These are phyloP conservation scores for Alcedo atthis DNA, from an alignment of 2,797 vertebrate species.

Conservation along the genomic window DNA sequence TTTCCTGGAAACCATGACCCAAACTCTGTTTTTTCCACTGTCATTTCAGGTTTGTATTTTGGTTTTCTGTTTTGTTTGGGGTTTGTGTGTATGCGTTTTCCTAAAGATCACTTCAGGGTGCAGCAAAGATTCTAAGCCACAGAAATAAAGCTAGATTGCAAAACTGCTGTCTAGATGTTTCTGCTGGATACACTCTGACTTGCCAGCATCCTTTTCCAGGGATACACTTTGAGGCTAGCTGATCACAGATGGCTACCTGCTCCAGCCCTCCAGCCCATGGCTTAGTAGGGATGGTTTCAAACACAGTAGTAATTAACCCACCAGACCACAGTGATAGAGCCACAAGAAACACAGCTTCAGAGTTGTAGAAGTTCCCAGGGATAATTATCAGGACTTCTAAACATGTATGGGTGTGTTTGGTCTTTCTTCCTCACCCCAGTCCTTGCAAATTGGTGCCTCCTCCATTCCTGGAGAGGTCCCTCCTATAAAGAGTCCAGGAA, in stretches of 20 bases:
- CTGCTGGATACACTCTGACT: neutral
- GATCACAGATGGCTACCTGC: neutral
- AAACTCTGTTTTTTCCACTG: neutral
- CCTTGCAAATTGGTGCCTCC: neutral
- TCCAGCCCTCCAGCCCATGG: neutral
- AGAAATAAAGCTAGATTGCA: neutral
- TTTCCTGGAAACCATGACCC: neutral
- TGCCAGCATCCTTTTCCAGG: neutral
- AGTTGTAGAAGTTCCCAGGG: neutral
- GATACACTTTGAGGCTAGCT: neutral
- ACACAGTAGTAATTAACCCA: fast-evolving
- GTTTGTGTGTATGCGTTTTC: neutral
- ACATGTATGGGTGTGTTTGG: neutral
- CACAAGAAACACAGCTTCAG: neutral
- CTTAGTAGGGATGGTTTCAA: neutral
- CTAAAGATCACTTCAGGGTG: neutral
- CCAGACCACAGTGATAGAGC: neutral
- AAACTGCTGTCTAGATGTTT: neutral
- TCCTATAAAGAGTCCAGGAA: neutral
- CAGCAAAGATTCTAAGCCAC: neutral
- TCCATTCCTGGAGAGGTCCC: neutral
- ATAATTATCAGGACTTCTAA: neutral
- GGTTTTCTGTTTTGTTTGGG: neutral
- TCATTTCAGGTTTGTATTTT: neutral
- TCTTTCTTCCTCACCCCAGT: neutral